A percentile compares a stretch with the other conserved stretches of the same genome.
phyloP scores from a whole-genome alignment of 37 sponge, comb jelly and placozoan species.

The Chondrosia reniformis region DNA sequence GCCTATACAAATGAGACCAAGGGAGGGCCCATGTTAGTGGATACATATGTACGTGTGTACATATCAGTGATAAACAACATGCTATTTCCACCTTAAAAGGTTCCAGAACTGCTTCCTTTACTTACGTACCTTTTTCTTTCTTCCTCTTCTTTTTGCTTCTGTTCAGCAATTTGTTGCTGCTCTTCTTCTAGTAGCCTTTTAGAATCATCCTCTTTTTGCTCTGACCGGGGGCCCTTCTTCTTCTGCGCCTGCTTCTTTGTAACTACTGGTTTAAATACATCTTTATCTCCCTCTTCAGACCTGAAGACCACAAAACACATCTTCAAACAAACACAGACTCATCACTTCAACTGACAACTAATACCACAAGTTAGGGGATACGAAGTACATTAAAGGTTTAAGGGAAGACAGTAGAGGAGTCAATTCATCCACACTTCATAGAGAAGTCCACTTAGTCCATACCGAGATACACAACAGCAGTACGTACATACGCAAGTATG shows the following conservation, averaged over 20 bases:
- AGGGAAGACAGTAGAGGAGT: too few relatives aligned
- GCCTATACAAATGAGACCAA: not conserved
- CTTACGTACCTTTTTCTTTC: not conserved
- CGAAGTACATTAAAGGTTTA: not conserved
- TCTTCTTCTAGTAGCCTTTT: slow-evolving; percentile 15
- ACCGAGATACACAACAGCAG: too few relatives aligned
- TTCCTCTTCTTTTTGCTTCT: slow-evolving; percentile 16
- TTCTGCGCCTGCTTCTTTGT: not conserved
- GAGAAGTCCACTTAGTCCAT: too few relatives aligned
- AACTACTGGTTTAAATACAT: not conserved
- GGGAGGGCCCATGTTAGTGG: not conserved
- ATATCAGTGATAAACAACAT: not conserved
- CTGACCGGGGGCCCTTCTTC: not conserved
- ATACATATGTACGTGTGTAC: not conserved
- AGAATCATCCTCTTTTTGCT: not conserved
- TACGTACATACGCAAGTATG: not conserved
- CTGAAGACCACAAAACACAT: not conserved
- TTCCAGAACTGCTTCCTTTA: not conserved
- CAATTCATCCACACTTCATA: too few relatives aligned
- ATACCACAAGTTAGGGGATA: not conserved
- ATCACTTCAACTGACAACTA: not conserved
- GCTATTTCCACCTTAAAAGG: too few relatives aligned
- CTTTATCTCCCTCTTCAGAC: not conserved
- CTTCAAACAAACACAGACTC: too few relatives aligned
- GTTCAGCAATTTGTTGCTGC: not conserved